Evolutionary conservation across 2,797 vertebrate species (phyloP), one percentile per base, ranked within the genome.

Genomic region (Poecilia wingei): DNA sequence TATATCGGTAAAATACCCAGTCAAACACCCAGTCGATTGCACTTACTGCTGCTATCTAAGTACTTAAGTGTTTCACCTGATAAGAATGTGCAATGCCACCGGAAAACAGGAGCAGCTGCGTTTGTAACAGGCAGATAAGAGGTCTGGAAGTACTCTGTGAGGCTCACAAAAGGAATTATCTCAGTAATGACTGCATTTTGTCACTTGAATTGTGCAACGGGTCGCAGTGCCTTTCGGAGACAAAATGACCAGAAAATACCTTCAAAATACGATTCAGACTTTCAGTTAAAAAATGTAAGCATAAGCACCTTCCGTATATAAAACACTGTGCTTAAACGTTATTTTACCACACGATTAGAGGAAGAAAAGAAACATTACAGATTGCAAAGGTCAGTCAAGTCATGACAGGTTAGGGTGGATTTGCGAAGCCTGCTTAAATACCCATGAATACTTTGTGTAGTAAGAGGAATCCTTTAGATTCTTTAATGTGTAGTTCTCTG

Each of bases 171-270:
- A 61, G 39, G 16, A 82, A 82, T 78, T 68, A 83, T 76, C 13
- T 43, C 36, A 51, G 49, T 76, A 79, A 80, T 79, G 14, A 64
- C 78, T 74, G 22, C 68, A 75, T 43, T 74, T 84, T 78, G 82
- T 74, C 33, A 51, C 49, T 82, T 79, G 49, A 75, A 72, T 64
- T 72, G 18, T 80, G 64, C 61, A 70, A 33, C 57, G 43, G 79
- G 78, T 88, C 84, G 74, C 25, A 2, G 20, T 80, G 75, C 20
- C 84, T 75, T 82, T 43, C 39, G 53, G 81, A 84, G 22, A 77
- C 72, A 79, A 78, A 36, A 72, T 25, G 2, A 6, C 57, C 43
- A 69, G 46, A 83, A 71, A 69, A 80, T 31, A 66, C 28, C 41
- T 72, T 64, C 8, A 77, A 53, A 80, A 53, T 6, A 1, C 2